These are phyloP conservation scores for Sarcophaga carnaria DNA, from an alignment of 2,888 invertebrate species.

Conservation along the genomic window DNA sequence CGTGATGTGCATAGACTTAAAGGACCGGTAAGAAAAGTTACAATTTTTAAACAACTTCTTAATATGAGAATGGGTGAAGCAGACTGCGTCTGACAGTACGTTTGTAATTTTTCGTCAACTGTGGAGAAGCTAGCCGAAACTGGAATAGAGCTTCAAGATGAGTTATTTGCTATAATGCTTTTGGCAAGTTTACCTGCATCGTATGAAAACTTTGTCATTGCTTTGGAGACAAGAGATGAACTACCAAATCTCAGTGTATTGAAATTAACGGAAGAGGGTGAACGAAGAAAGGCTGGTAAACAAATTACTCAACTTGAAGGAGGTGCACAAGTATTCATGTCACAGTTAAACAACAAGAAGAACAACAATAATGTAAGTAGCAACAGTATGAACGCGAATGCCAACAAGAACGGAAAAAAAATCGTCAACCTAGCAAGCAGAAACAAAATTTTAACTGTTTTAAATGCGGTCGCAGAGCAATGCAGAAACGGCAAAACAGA, in stretches of 20 bases:
- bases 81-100: conserved; percentile 37
- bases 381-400: not conserved
- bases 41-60: conserved; percentile 48
- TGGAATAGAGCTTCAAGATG: not conserved
- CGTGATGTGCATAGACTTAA: no score
- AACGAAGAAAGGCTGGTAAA: no score
- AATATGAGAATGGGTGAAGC: conserved; percentile 33
- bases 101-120: conserved; percentile 25
- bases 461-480: no score
- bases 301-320: no score
- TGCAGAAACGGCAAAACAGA: no score
- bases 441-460: no score
- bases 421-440: no score
- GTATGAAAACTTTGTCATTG: not conserved
- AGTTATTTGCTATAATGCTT: no score
- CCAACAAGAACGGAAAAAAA: not conserved
- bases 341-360: no score
- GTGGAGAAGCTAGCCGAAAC: conserved; percentile 58
- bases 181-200: conserved; percentile 25
- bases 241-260: conserved; percentile 49
- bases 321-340: no score
- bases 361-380: no score
- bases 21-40: no score
- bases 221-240: conserved; percentile 58
- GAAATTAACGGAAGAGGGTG: conserved; percentile 18